Conservation (phyloP, 2,888 invertebrate genomes). For the Tetragnatha montana region DNA sequence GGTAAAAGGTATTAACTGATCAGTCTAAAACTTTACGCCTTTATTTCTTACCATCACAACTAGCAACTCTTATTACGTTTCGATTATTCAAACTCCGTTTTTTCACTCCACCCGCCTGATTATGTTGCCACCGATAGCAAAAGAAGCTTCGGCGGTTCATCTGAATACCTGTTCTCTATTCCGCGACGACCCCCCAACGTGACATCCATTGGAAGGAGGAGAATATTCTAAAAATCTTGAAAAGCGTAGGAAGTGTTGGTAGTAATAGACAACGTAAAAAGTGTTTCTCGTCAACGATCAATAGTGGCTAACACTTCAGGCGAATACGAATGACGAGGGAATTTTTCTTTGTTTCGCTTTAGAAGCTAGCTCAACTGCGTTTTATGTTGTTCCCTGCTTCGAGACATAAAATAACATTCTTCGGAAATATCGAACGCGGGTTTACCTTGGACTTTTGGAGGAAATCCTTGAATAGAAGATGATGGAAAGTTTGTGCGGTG, state of each 20-base stretch:
- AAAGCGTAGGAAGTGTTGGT: not conserved
- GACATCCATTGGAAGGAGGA: not conserved
- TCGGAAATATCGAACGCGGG: not conserved
- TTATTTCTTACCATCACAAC: too few species aligned
- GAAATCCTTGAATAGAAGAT: not conserved
- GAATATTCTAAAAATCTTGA: slow-evolving; percentile 1
- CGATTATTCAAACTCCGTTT: too few species aligned
- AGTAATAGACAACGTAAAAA: not conserved
- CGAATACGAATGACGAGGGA: not conserved
- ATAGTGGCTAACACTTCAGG: not conserved
- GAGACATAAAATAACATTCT: not conserved
- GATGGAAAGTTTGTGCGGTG: not conserved
- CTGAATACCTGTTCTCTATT: not conserved
- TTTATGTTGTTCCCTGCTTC: not conserved
- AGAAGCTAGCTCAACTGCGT: not conserved
- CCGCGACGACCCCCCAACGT: not conserved
- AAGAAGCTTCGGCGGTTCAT: too few species aligned
- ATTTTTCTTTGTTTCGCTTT: not conserved
- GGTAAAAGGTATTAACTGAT: too few species aligned
- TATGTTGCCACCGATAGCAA: too few species aligned
- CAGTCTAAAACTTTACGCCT: too few species aligned
- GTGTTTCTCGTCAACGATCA: not conserved
- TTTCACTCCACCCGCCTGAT: too few species aligned
- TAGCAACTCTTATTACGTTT: too few species aligned
- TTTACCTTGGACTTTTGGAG: not conserved